A percentile compares a stretch with the other conserved stretches of the same genome.
Evolutionary conservation across 2,797 vertebrate genomes (phyloP).

Genomic region (Cheracebus regulus): DNA sequence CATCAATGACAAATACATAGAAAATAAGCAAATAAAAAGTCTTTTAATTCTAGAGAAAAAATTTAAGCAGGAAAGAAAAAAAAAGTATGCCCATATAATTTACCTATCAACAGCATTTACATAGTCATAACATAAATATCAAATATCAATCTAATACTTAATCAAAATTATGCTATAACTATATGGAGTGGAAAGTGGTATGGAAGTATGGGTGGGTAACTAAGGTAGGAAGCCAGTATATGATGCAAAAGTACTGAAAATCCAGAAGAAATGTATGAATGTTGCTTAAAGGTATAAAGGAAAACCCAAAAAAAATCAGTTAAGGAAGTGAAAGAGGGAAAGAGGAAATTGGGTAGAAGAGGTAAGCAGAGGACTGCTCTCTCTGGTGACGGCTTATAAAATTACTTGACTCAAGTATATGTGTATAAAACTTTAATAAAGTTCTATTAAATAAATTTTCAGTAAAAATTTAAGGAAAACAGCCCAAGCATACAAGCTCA

Average conservation of each 20-base stretch:
- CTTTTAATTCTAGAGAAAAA: background rate
- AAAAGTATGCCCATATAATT: background rate
- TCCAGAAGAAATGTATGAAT: background rate
- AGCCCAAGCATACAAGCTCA: background rate
- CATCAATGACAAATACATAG: background rate
- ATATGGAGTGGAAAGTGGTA: background rate
- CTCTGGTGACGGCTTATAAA: background rate
- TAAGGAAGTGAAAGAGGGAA: background rate
- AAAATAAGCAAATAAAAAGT: background rate
- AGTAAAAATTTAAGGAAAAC: conserved; percentile 2
- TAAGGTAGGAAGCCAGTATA: background rate
- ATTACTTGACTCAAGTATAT: background rate
- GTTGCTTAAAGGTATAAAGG: background rate
- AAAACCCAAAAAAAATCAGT: background rate
- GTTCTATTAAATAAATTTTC: background rate
- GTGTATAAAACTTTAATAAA: background rate
- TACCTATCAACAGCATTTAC: background rate
- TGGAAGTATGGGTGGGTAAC: background rate
- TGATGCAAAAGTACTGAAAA: background rate
- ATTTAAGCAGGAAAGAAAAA: conserved; percentile 12
- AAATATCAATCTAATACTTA: background rate
- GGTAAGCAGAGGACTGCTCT: background rate
- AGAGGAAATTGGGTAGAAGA: background rate
- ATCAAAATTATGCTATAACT: background rate
- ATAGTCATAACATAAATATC: background rate